Percentiles rank a stretch among this genome's conserved stretches.
These are phyloP conservation scores for Amblyteles armatorius DNA, from an alignment of 2,888 invertebrate species.

Conservation along the genomic window DNA sequence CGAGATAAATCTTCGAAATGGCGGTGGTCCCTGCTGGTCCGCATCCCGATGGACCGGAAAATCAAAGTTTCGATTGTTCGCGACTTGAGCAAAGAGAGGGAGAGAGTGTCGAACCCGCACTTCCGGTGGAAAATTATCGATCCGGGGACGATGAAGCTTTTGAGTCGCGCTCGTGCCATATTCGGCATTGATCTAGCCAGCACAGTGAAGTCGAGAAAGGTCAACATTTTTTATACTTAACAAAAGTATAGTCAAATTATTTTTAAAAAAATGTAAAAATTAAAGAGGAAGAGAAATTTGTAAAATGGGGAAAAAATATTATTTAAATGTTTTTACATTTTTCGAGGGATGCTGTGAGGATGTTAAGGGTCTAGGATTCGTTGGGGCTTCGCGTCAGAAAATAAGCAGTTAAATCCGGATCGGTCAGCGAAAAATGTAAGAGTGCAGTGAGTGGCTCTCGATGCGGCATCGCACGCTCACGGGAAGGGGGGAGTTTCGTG, in stretches of 20 bases:
- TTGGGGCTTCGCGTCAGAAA: background rate
- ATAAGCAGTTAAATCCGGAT: conserved; percentile 40
- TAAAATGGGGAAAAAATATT: background rate
- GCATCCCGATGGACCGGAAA: conserved; percentile 43
- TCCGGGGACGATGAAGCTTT: background rate
- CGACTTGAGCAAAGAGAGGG: background rate
- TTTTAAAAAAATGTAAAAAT: background rate
- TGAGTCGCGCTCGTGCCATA: background rate
- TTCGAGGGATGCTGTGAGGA: background rate
- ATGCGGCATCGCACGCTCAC: conserved; percentile 26
- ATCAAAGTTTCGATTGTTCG: conserved; percentile 29
- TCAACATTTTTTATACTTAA: background rate
- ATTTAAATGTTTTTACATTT: background rate
- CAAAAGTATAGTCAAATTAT: background rate
- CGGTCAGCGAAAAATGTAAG: conserved; percentile 1
- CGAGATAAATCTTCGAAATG: background rate
- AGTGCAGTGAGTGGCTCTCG: conserved; percentile 15
- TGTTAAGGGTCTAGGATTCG: background rate
- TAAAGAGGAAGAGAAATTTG: background rate
- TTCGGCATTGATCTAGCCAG: background rate
- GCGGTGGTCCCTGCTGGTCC: background rate
- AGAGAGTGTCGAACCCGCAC: background rate
- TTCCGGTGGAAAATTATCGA: background rate
- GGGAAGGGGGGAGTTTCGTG: conserved; percentile 7
- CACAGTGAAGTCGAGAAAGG: background rate